Percentiles rank a stretch among this genome's conserved stretches.
phyloP scores from a whole-genome alignment of 2,113 vertebrate species.

The Nicator chloris region DNA sequence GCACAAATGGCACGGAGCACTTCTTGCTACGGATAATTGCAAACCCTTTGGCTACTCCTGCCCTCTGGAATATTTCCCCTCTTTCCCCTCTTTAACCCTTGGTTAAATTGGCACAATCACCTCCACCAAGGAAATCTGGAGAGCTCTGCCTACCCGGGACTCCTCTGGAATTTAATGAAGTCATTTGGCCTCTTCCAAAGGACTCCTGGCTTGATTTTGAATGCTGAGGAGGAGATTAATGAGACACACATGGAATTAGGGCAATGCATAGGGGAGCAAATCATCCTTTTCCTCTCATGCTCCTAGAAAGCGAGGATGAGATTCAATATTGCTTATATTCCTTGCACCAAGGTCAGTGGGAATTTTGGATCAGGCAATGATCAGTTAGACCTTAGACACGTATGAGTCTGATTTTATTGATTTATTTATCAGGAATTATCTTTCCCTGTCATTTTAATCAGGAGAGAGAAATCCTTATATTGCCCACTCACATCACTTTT shows the following conservation, averaged over 20 bases:
- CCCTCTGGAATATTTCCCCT: not conserved
- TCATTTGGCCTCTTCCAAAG: not conserved
- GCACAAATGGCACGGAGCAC: not conserved
- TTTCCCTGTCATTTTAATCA: not conserved
- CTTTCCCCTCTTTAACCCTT: no score
- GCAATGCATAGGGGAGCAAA: not conserved
- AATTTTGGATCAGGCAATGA: not conserved
- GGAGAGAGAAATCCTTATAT: not conserved
- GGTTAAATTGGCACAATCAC: no score
- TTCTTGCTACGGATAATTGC: not conserved
- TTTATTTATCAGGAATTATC: not conserved
- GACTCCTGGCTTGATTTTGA: not conserved
- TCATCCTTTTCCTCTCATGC: not conserved
- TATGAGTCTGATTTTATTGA: not conserved
- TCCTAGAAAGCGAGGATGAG: not conserved
- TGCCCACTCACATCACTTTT: not conserved
- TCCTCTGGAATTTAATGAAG: not conserved
- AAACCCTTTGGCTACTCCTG: not conserved
- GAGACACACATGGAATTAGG: not conserved
- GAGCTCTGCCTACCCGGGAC: not conserved
- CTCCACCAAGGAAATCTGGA: not conserved
- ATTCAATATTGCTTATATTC: not conserved
- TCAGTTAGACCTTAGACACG: not conserved
- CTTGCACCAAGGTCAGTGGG: not conserved
- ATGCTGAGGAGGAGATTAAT: not conserved